Base-by-base conservation (phyloP, 2,888 invertebrate species). In the Himalopsyche kuldschensis region DNA sequence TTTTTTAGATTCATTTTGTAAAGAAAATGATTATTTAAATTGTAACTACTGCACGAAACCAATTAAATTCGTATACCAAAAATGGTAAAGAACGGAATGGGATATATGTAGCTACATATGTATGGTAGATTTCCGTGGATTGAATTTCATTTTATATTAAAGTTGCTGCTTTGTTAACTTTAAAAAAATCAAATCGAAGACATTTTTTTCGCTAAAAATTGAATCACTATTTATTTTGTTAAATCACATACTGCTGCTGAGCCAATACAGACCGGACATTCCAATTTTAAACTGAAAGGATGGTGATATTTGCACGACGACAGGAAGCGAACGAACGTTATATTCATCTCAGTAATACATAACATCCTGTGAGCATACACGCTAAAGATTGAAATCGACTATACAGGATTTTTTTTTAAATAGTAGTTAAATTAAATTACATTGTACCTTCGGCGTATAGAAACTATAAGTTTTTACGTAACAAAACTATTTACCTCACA, bases 221-320 rank as follows among this genome's bases (percentile, higher is more conserved):
- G 78, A 41, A 47, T 78, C 46, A 46, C 41, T 46, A 41, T 78
- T 78, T 78, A 78, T 46, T 24, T 78, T 3, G 15, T 11, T 78
- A 78, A 78, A 78, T 78, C 78, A 48, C 27, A 78, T 46, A 78
- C 46, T 78, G 47, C 31, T 78, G 24, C 47, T 47, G 47, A 46
- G 30, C 69, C 24, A 78, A 48, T 30, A 78, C 55, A 17, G 41
- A 83, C 79, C 77, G 83, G 83, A 83, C 76, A 77, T 83, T 80
- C 80, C 83, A 83, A 83, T 83, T 83, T 83, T 47, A 48, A 63
- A 77, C 77, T 48, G 75, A 83, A 83, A 76, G 77, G 80, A 83
- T 41, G 77, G 41, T 76, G 77, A 83, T 81, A 81, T 81, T 80
- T 80, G 83, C 75, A 69, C 80, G 77, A 78, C 63, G 35, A 81